These are phyloP conservation scores for Macquaria australasica DNA, from an alignment of 2,113 vertebrate species.

Conservation along the genomic window DNA sequence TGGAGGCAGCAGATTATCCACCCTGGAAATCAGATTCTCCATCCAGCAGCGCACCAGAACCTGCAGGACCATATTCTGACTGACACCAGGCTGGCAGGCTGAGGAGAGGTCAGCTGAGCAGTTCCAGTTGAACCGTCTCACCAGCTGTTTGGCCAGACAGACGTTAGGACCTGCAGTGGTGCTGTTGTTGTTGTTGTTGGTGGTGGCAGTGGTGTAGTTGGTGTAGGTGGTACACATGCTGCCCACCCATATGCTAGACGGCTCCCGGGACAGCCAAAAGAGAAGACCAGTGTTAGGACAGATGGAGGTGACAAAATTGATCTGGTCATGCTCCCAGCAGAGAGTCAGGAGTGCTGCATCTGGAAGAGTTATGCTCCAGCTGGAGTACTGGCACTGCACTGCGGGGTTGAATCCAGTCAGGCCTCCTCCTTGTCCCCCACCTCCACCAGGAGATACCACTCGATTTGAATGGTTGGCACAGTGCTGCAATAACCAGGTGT, in stretches of 20 bases:
- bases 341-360: constrained; percentile 75
- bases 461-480: constrained; percentile 76
- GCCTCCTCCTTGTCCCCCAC: constrained; percentile 13
- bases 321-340: constrained; percentile 86
- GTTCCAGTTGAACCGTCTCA: constrained; percentile 80
- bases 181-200: background rate
- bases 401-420: constrained; percentile 62
- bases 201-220: constrained; percentile 56
- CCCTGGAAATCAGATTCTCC: constrained; percentile 71
- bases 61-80: constrained; percentile 68
- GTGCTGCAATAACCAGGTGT: constrained; percentile 82
- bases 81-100: constrained; percentile 76
- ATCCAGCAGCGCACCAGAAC: constrained; percentile 80
- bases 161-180: constrained; percentile 3
- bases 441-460: constrained; percentile 20
- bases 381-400: constrained; percentile 81
- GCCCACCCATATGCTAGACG: constrained; percentile 80
- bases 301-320: constrained; percentile 77
- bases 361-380: constrained; percentile 78
- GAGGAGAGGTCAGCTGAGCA: constrained; percentile 78
- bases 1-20: constrained; percentile 63
- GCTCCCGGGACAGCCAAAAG: constrained; percentile 71
- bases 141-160: constrained; percentile 76
- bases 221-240: constrained; percentile 76
- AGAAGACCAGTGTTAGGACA: constrained; percentile 76